Base-by-base conservation (phyloP, 2,888 invertebrate species). In the Ornithoptera alexandrae region DNA sequence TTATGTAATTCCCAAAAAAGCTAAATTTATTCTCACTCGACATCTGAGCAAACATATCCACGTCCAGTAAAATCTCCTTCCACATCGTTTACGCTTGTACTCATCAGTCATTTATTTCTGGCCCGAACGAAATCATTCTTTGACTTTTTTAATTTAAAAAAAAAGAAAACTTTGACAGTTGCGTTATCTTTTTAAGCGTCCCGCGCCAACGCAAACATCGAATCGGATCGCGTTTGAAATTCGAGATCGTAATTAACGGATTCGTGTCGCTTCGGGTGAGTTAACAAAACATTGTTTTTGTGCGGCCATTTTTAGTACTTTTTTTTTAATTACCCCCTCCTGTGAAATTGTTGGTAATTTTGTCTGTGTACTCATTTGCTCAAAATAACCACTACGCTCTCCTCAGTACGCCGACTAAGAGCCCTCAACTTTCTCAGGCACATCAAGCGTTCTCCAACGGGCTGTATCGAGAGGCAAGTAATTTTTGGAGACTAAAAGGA, bases 141-240 rank as follows among this genome's bases (percentile, higher is more conserved):
- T 58, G 22, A 56, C 56, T 69, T 65, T 68, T 60, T 39, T 58
- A 69, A 69, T 7, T 39, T 62, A 42, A 59, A 62, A 69, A 67
- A 72, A 69, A 71, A 68, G 64, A 66, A 71, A 69, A 71, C 71
- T 73, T 71, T 70, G 73, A 74, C 68, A 75, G 71, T 68, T 72
- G 69, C 67, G 67, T 62, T 71, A 42, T 68, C 72, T 72, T 69
- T 71, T 0, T 30, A 30, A 30, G 30, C 53, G 56, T 65, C 53
- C 56, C 60, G 18, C 60, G 68, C 42, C 39, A 61, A 69, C 64
- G 53, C 53, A 57, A 69, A 69, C 69, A 60, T 53, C 53, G 56
- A 53, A 61, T 69, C 65, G 61, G 22, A 50, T 69, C 60, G 42
- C 68, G 15, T 58, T 18, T 64, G 69, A 61, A 24, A 69, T 61